phyloP scores from a whole-genome alignment of 2,888 invertebrate species.

The Blastobasis lacticolella region DNA sequence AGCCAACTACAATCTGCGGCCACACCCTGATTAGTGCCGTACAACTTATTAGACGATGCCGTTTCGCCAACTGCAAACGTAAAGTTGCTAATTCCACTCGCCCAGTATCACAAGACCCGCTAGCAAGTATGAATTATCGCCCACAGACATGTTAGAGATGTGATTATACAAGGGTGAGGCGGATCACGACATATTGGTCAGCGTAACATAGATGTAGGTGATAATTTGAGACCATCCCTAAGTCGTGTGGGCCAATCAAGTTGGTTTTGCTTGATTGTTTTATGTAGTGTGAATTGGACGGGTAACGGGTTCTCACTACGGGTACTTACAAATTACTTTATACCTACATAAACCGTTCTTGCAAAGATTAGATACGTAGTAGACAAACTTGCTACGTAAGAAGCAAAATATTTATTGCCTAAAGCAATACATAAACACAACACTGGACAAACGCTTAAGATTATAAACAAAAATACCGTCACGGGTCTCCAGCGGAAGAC shows the following conservation, averaged over 20 bases:
- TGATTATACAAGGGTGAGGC: background rate
- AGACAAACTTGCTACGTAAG: no score
- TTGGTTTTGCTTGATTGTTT: conserved; percentile 31
- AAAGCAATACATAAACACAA: no score
- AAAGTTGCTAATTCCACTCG: background rate
- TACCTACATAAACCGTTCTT: no score
- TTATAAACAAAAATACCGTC: no score
- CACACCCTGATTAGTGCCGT: background rate
- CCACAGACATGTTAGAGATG: background rate
- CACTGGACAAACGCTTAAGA: no score
- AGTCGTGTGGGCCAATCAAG: conserved; percentile 22
- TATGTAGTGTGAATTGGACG: no score
- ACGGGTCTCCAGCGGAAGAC: no score
- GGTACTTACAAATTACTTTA: no score
- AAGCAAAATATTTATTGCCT: no score
- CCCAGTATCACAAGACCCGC: background rate
- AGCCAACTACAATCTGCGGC: background rate
- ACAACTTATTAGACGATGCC: background rate
- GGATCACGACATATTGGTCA: conserved; percentile 17
- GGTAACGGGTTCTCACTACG: no score
- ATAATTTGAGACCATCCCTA: conserved; percentile 30
- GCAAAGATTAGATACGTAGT: no score
- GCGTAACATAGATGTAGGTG: conserved; percentile 18
- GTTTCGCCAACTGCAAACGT: background rate
- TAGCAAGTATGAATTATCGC: background rate